A percentile compares a stretch with the other conserved stretches of the same genome.
These are phyloP conservation scores for Argya squamiceps DNA, from an alignment of 2,797 vertebrate genomes.

Conservation along the genomic window DNA sequence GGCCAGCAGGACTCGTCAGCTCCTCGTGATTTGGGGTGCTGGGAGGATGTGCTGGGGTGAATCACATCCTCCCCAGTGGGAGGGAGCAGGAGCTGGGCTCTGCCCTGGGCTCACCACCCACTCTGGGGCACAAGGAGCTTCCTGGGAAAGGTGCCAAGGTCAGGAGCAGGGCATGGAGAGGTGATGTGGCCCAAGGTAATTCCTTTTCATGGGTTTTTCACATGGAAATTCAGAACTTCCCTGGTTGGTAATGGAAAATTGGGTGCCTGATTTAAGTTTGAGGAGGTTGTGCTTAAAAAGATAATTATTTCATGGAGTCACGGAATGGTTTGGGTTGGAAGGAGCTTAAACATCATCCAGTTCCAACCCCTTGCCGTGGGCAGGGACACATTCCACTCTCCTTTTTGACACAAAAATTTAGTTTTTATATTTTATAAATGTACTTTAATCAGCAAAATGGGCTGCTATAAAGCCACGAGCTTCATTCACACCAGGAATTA, in stretches of 20 bases:
- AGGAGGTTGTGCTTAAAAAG: neutral
- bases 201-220: fast-evolving
- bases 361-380: neutral
- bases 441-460: neutral
- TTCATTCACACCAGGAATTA: neutral
- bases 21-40: neutral
- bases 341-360: neutral
- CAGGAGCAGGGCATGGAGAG: neutral
- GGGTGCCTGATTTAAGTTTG: neutral
- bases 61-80: neutral
- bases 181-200: neutral
- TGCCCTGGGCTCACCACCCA: neutral
- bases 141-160: neutral
- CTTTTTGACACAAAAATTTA: neutral
- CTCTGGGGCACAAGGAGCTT: fast-evolving
- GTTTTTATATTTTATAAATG: neutral
- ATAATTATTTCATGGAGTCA: neutral
- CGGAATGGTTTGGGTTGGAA: neutral
- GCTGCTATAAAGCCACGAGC: fast-evolving
- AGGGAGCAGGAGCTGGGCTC: neutral
- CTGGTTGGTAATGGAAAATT: neutral
- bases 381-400: neutral
- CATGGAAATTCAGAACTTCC: fast-evolving
- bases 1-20: neutral
- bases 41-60: neutral